Percentiles rank a stretch among this genome's conserved stretches.
Evolutionary conservation across 2,888 invertebrate genomes (phyloP).

Genomic region (Polyploca ridens): DNA sequence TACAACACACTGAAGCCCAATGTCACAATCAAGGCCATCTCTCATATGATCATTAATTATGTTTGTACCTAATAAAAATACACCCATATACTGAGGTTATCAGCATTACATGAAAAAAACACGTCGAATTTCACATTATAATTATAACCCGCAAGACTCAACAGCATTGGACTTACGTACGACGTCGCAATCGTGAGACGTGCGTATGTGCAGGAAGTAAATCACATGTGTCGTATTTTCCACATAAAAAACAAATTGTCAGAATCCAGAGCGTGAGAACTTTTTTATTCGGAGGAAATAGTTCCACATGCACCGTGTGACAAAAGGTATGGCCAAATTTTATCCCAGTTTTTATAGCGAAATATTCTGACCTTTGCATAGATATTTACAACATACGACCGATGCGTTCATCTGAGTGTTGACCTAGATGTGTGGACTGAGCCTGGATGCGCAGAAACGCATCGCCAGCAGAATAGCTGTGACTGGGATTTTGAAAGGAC

Average conservation of each 20-base stretch:
- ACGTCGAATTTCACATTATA: constrained; percentile 25
- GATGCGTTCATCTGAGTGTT: constrained; percentile 34
- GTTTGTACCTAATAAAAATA: constrained; percentile 21
- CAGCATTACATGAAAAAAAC: constrained; percentile 33
- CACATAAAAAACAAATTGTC: constrained; percentile 54
- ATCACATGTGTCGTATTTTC: constrained; percentile 54
- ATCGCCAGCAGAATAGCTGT: constrained; percentile 54
- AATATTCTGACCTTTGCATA: constrained; percentile 64
- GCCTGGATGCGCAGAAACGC: constrained; percentile 66
- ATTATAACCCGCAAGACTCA: constrained; percentile 17
- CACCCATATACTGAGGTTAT: constrained; percentile 25
- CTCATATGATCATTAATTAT: constrained; percentile 47
- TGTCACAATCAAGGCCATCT: constrained; percentile 76
- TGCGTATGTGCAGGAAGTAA: constrained; percentile 62
- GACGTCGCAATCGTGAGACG: constrained; percentile 33
- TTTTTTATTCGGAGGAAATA: constrained; percentile 55
- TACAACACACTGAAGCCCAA: constrained; percentile 44
- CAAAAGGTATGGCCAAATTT: constrained; percentile 55
- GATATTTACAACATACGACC: constrained; percentile 43
- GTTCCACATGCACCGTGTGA: constrained; percentile 63
- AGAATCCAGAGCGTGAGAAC: constrained; percentile 69
- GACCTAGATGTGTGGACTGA: constrained; percentile 48
- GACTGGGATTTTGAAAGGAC: constrained; percentile 62
- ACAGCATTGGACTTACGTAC: constrained; percentile 20
- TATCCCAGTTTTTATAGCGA: constrained; percentile 56